A percentile compares a stretch with the other conserved stretches of the same genome.
phyloP scores from a whole-genome alignment of 2,797 vertebrate genomes.

The Catharus ustulatus region DNA sequence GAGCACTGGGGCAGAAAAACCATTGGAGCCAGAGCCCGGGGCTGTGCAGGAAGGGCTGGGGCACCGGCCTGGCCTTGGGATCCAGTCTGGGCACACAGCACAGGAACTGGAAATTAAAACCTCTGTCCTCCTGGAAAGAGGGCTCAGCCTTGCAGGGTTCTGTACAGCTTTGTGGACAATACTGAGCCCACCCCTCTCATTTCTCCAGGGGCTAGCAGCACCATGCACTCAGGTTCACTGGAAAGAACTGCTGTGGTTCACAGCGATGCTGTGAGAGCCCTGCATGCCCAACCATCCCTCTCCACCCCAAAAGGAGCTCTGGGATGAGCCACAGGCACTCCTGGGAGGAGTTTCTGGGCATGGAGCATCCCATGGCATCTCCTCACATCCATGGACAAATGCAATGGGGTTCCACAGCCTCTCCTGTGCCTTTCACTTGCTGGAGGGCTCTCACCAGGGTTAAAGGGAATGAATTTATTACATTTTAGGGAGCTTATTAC shows the following conservation, averaged over 20 bases:
- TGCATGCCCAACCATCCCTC: not conserved
- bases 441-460: not conserved
- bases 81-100: not conserved
- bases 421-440: fast-evolving
- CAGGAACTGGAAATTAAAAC: fast-evolving
- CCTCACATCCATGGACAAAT: not conserved
- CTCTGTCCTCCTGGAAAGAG: not conserved
- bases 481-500: not conserved
- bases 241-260: fast-evolving
- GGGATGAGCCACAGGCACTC: not conserved
- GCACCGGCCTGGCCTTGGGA: fast-evolving
- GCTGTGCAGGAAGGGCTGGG: not conserved
- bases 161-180: fast-evolving
- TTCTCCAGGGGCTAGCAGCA: not conserved
- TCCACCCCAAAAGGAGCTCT: not conserved
- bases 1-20: fast-evolving
- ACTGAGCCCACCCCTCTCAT: not conserved
- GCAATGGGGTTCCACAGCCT: not conserved
- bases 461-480: not conserved
- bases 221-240: not conserved
- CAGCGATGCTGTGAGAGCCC: not conserved
- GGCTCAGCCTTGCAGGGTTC: fast-evolving
- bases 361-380: fast-evolving
- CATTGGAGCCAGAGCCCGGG: fast-evolving
- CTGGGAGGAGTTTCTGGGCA: not conserved